These are phyloP conservation scores for Euphonia xanthogaster DNA, from an alignment of 2,797 vertebrate species.

Conservation along the genomic window DNA sequence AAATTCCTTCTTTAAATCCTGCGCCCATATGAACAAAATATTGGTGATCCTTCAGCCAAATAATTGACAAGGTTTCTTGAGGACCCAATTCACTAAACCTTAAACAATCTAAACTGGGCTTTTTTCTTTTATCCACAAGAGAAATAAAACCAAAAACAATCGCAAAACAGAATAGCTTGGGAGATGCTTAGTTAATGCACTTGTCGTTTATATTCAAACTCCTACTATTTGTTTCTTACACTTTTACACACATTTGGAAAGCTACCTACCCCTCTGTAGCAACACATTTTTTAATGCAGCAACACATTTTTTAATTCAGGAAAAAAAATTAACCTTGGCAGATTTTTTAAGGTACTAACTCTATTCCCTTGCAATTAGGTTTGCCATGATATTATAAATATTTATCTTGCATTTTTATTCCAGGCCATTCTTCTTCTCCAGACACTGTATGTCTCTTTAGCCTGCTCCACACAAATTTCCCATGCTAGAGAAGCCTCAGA, in stretches of 20 bases:
- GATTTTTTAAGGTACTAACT: slow-evolving; percentile 17
- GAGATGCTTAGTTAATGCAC: not conserved
- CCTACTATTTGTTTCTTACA: not conserved
- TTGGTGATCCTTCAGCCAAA: not conserved
- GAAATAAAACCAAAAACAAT: not conserved
- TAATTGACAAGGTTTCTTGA: not conserved
- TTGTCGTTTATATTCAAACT: not conserved
- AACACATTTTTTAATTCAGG: not conserved
- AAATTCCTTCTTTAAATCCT: not conserved
- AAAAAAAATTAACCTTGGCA: slow-evolving; percentile 18
- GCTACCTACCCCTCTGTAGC: not conserved
- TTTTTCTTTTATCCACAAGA: not conserved
- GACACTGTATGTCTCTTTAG: not conserved
- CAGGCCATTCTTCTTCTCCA: not conserved
- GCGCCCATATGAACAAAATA: not conserved
- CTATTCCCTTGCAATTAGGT: not conserved
- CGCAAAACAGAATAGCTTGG: not conserved
- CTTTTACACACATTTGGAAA: not conserved
- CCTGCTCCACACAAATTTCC: not conserved
- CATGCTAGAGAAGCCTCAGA: not conserved
- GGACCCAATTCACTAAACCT: not conserved
- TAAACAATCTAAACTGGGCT: not conserved
- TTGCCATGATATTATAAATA: slow-evolving; percentile 37
- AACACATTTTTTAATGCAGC: not conserved
- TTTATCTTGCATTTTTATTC: slow-evolving; percentile 40